Base-by-base conservation (phyloP, 2,113 vertebrate genomes). In the Dolichallabes microphthalmus region DNA sequence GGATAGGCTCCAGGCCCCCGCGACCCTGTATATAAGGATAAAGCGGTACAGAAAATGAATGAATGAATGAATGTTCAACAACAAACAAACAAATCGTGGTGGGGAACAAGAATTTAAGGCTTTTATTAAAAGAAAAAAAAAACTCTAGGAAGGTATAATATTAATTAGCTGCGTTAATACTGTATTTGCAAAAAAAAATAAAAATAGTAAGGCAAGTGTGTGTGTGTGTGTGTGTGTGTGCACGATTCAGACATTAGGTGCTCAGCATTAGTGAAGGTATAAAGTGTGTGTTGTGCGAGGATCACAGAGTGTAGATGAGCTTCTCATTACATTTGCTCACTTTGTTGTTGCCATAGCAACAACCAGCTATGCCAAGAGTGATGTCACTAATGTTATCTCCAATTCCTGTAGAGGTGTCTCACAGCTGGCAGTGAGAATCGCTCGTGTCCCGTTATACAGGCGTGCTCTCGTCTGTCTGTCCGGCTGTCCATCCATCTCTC, bases 271-370 rank as follows among this genome's bases (percentile, higher is more conserved):
- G 45, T 74, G 39, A 25, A 74, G 45, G 45, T 74, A 15, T 74
- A 74, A 74, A 25, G 25, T 9, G 39, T 74, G 60, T 61, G 35
- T 50, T 11, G 32, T 50, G 8, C 4, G 22, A 12, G 20, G 35
- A 20, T 25, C 45, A n/a, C 22, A 74, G 71, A 52, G 71, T 71
- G 32, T 52, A 74, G 45, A 52, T 74, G 22, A 74, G 71, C 71
- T 74, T 52, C 25, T 52, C 25, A 15, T 74, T 74, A 74, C 50
- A 45, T 25, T 74, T 74, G 22, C 25, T 74, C 22, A 15, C 71
- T 74, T 74, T 13, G 12, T 74, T 50, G 71, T 74, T 74, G 22
- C 71, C 71, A n/a, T 74, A 74, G 71, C 71, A 74, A 74, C 71
- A 52, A 52, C 45, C 71, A 52, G 13, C 5, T 22, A 74, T 74